A percentile compares a stretch with the other conserved stretches of the same genome.
These are phyloP conservation scores for Drosophila aldrichi DNA, from an alignment of 2,888 invertebrate genomes.

Conservation along the genomic window DNA sequence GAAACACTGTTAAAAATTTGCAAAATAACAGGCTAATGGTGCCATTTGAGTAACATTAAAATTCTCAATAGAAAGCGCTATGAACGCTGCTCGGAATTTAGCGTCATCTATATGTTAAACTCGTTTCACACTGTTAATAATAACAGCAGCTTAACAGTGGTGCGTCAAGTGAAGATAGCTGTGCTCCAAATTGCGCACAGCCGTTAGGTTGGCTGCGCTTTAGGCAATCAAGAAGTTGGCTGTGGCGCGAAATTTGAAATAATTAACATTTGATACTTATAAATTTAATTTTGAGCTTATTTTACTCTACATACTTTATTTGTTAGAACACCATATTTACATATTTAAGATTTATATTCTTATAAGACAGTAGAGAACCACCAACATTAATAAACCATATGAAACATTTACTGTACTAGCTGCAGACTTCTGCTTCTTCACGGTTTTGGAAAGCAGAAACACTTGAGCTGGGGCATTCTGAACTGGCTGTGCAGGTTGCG, in stretches of 20 bases:
- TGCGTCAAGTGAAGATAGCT: neutral
- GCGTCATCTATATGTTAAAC: slow-evolving; percentile 4
- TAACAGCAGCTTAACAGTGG: neutral
- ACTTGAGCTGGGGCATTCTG: slow-evolving; percentile 26
- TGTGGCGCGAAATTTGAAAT: neutral
- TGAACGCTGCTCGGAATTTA: accelerated
- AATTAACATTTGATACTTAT: neutral
- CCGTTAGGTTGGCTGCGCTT: neutral
- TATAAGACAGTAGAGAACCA: slow-evolving; percentile 30
- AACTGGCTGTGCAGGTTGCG: neutral
- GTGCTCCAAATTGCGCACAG: neutral
- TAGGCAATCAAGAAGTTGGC: neutral
- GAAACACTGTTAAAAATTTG: neutral
- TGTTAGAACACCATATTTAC: neutral
- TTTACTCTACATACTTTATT: neutral
- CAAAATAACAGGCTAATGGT: neutral
- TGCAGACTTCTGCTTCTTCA: slow-evolving; percentile 37
- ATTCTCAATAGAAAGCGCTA: slow-evolving; percentile 3
- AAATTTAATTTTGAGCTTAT: too few species aligned
- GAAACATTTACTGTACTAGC: slow-evolving; percentile 31
- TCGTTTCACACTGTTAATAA: neutral
- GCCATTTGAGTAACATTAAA: slow-evolving; percentile 8
- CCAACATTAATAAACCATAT: slow-evolving; percentile 22
- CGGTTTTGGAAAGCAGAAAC: slow-evolving; percentile 41
- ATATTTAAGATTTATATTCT: slow-evolving; percentile 3